Evolutionary conservation across 2,113 vertebrate genomes (phyloP), one percentile per base, ranked within the genome.

Genomic region (Hucho hucho): DNA sequence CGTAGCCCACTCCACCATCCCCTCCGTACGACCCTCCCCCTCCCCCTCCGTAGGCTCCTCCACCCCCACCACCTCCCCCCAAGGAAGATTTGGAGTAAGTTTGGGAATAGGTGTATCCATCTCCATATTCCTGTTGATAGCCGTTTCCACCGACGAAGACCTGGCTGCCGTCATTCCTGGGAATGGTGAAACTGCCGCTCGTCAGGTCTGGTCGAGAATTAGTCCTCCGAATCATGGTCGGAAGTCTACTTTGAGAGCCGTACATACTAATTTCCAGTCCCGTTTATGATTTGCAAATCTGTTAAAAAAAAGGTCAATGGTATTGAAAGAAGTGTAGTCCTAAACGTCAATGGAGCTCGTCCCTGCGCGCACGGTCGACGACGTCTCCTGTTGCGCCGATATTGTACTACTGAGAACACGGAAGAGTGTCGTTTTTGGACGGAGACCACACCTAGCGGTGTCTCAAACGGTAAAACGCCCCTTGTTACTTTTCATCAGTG

Each of bases 401-500:
- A 83, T 28, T 74, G 75, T 18, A 18, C 29, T 58, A 24, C 77
- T 59, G 78, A 83, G 84, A 77, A 84, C 84, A 86, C 91, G 91
- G 91, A 93, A 93, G 89, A 83, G 49, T 49, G 3, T 24, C 25
- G 76, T 79, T 79, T 90, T 87, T 73, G 84, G 76, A 49, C 24
- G 68, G 0, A 72, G 61, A 69, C 91, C 92, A 91, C 92, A 91
- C 92, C 92, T 92, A 84, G 43, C 72, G 74, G 24, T 24, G 25
- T 56, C 49, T 56, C 49, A 56, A 56, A 20, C n/a, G 58, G 22
- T 7, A 14, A 16, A 26, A 65, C 64, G 64, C 25, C 64, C 61
- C 24, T 24, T 18, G 37, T 61, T 11, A 61, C n/a, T 16, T 59
- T 59, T 59, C 58, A 3, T 61, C 58, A 7, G 58, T 22, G 13